Percentiles rank a stretch among this genome's conserved stretches.
Conservation (phyloP, 92 coral and sea anemone genomes). For the Zoanthus sansibaricus region DNA sequence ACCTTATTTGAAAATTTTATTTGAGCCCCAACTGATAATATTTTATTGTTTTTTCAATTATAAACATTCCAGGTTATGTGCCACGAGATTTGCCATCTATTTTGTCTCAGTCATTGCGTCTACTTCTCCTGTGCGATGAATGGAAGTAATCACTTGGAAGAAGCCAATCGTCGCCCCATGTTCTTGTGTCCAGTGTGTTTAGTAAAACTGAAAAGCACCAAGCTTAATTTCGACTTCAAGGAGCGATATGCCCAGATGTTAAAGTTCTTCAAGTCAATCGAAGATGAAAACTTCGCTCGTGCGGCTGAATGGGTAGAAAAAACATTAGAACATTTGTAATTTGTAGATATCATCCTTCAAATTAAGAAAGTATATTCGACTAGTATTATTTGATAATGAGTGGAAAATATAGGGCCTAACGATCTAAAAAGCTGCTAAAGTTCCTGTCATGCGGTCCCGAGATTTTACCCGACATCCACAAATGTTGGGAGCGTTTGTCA, state of each 20-base stretch:
- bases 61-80: constrained; percentile 55
- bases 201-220: constrained; percentile 45
- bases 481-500: no score
- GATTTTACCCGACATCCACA: no score
- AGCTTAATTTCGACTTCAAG: constrained; percentile 48
- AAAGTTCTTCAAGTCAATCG: constrained; percentile 44
- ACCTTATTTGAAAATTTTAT: no score
- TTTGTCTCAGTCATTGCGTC: constrained; percentile 58
- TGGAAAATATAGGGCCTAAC: no score
- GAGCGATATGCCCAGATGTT: constrained; percentile 57
- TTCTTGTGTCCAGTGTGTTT: constrained; percentile 64
- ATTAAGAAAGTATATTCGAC: no score
- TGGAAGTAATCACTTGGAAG: constrained; percentile 65
- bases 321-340: constrained; percentile 34
- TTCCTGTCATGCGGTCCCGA: no score
- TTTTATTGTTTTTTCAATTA: not conserved
- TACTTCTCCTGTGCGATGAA: constrained; percentile 65
- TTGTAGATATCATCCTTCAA: not conserved
- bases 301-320: constrained; percentile 51
- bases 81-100: constrained; percentile 64
- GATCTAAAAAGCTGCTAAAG: no score
- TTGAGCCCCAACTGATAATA: no score
- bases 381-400: no score
- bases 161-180: constrained; percentile 58
- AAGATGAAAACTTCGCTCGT: constrained; percentile 56